Conservation (phyloP, 2,888 invertebrate genomes). For the Lycocerus yunnanus region DNA sequence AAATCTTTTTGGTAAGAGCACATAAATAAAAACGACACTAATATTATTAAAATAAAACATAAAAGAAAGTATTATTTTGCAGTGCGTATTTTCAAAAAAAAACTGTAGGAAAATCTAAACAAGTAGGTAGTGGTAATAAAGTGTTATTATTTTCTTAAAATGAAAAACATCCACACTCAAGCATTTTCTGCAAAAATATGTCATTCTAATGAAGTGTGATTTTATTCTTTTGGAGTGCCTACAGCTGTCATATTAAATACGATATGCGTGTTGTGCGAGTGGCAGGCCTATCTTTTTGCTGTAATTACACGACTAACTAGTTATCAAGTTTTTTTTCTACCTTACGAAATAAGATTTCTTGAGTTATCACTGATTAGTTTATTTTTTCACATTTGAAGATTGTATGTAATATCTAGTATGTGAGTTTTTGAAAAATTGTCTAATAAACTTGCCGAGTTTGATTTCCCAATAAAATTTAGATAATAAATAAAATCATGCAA, state of each 20-base stretch:
- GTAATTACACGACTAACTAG: slow-evolving; percentile 15
- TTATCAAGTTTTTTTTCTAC: background rate
- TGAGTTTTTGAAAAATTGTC: background rate
- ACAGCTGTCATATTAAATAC: background rate
- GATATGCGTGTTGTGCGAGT: slow-evolving; percentile 14
- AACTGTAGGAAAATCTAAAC: background rate
- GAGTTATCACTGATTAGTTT: too few species aligned
- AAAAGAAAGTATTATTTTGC: background rate
- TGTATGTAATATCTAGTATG: too few species aligned
- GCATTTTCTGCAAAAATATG: background rate
- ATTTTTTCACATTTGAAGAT: too few species aligned
- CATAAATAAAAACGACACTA: background rate
- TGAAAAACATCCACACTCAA: background rate
- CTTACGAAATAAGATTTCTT: background rate
- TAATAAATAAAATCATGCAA: too few species aligned
- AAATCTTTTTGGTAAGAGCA: too few species aligned
- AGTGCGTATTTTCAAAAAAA: background rate
- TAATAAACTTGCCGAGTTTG: too few species aligned
- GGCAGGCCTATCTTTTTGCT: slow-evolving; percentile 21
- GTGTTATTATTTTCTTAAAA: background rate
- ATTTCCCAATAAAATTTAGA: too few species aligned
- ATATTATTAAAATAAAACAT: background rate
- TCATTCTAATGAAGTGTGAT: background rate
- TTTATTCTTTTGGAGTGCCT: background rate
- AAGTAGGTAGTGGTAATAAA: background rate